Evolutionary conservation across 2,113 vertebrate species (phyloP).

Genomic region (Hippocampus mohnikei): DNA sequence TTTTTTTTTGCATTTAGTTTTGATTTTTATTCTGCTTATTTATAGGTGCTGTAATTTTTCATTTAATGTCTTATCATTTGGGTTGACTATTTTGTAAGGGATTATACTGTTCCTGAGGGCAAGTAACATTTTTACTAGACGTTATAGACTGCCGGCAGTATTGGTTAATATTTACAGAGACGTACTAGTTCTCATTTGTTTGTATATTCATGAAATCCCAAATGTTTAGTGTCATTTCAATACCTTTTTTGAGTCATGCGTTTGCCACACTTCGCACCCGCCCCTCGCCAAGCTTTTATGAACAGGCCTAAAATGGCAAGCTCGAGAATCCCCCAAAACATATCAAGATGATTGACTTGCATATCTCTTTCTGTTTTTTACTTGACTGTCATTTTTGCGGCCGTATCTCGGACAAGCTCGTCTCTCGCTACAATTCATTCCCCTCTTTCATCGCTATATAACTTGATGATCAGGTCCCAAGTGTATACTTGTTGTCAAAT

Average conservation of each 20-base stretch:
- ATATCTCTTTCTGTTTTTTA: slow-evolving; percentile 43
- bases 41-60: slow-evolving; percentile 97
- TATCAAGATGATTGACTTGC: slow-evolving; percentile 63
- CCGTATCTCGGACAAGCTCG: slow-evolving; percentile 42
- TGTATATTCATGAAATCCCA: slow-evolving; percentile 93
- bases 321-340: slow-evolving; percentile 62
- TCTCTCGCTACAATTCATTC: slow-evolving; percentile 44
- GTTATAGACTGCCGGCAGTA: slow-evolving; percentile 99
- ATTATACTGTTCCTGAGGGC: slow-evolving; percentile 87
- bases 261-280: slow-evolving; percentile 65
- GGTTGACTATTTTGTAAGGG: slow-evolving; percentile 86
- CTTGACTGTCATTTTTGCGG: slow-evolving; percentile 22
- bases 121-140: slow-evolving; percentile 87
- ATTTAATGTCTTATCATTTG: slow-evolving; percentile 86
- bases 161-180: slow-evolving; percentile 98
- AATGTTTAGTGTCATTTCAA: slow-evolving; percentile 91
- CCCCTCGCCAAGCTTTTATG: slow-evolving; percentile 76
- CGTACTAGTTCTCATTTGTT: slow-evolving; percentile 96
- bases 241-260: slow-evolving; percentile 64
- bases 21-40: slow-evolving; percentile 94
- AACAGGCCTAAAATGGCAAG: slow-evolving; percentile 71
- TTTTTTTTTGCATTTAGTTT: slow-evolving; percentile 42
- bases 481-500: slow-evolving; percentile 50
- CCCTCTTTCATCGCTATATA: slow-evolving; percentile 34
- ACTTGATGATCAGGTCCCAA: slow-evolving; percentile 46